Base-by-base conservation (phyloP, 2,888 invertebrate species). In the Ryuthela nishihirai region DNA sequence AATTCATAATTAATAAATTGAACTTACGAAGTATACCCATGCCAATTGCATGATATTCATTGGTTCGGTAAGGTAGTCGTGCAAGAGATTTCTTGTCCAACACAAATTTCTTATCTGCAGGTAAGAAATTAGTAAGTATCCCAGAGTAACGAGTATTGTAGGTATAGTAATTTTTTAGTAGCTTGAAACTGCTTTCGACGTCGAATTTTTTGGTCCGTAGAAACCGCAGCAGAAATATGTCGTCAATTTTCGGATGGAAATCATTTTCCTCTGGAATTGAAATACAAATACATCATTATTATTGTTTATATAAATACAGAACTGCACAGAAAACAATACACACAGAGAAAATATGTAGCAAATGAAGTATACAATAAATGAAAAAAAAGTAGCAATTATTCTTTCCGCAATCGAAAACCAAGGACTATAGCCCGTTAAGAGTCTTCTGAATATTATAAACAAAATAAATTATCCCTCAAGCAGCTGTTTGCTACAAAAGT, bases 171-270 rank as follows among this genome's bases (percentile, higher is more conserved):
- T 52, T 46, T 6, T 25, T 17, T 1, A 58, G 32, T 3, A 38
- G 29, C 2, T 25, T 41, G 32, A 58, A 52, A 2, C 52, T 32
- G 9, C n/a, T 26, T 7, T 29, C 20, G 12, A 32, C 25, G 20
- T 58, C 23, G 23, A 41, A 58, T 23, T 58, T 58, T 18, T 43
- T 52, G 12, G 36, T 29, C 5, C 58, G 26, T 2, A 58, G 39
- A 17, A 58, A 58, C 4, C 42, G 36, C 6, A 46, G 18, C 7
- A 58, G 32, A 17, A 52, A 58, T 1, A n/a, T 20, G 2, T 55
- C 55, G 26, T 49, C 44, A 1, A 18, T 39, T 10, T 6, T 34
- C 1, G 55, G 48, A 3, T 40, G 26, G 20, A 55, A 55, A 18
- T 55, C 43, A 6, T 20, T 20, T 24, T 49, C 48, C 4, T n/a